Percentiles rank a stretch among this genome's conserved stretches.
Conservation (phyloP, 2,797 vertebrate species). For the Vespertilio murinus region DNA sequence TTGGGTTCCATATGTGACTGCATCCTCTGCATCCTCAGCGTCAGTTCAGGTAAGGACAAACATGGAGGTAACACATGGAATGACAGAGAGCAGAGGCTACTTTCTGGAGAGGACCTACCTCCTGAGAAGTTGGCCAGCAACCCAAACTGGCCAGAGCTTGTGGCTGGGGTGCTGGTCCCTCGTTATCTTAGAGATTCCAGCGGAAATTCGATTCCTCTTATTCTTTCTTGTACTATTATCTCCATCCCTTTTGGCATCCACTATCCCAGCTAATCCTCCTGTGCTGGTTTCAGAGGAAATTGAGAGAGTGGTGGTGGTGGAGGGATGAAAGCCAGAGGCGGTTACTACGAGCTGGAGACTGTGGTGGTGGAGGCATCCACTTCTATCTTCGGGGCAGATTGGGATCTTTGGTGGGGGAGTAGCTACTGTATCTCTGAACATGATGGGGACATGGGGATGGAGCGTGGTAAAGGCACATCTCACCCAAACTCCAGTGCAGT, state of each 20-base stretch:
- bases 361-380: neutral
- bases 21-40: neutral
- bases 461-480: neutral
- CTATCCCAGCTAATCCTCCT: neutral
- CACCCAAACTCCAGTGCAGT: accelerated
- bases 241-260: neutral
- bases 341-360: neutral
- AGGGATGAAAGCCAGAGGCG: neutral
- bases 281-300: neutral
- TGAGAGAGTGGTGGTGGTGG: neutral
- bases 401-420: neutral
- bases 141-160: neutral
- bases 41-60: neutral
- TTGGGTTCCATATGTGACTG: neutral
- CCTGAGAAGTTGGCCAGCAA: neutral
- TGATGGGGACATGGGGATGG: no score
- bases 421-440: neutral
- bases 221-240: neutral
- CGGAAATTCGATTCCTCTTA: neutral
- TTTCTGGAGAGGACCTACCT: neutral
- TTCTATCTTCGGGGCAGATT: neutral
- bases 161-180: neutral
- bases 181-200: neutral
- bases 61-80: accelerated
- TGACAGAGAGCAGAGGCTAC: neutral